Conservation (phyloP, 2,113 vertebrate species). For the Cathartes aura region DNA sequence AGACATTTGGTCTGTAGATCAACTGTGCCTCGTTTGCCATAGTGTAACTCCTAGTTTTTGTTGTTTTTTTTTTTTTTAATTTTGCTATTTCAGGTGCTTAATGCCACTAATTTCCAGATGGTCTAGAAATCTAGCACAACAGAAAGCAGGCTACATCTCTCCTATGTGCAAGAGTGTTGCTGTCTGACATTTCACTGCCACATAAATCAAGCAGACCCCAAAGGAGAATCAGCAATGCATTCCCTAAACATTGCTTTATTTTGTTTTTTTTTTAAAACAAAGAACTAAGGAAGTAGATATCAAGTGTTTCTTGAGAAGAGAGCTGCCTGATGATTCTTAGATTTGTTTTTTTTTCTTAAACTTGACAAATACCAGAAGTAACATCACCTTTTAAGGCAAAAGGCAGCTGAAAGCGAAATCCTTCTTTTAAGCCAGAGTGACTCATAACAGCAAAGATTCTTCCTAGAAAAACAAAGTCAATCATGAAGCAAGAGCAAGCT, state of each 20-base stretch:
- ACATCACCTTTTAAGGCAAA: slow-evolving; percentile 61
- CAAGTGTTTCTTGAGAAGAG: not conserved
- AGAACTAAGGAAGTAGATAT: not conserved
- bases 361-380: slow-evolving; percentile 31
- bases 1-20: not conserved
- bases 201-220: not conserved
- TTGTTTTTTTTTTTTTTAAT: not conserved
- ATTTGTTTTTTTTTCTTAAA: not conserved
- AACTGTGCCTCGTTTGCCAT: not conserved
- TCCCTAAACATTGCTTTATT: not conserved
- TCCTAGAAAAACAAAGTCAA: slow-evolving; percentile 43
- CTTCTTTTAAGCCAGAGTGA: slow-evolving; percentile 48
- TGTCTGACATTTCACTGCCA: not conserved
- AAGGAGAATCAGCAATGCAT: not conserved
- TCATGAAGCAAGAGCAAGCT: not conserved
- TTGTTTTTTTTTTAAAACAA: not conserved
- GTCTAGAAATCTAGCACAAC: not conserved
- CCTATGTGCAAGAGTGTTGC: not conserved
- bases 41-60: not conserved
- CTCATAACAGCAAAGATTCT: slow-evolving; percentile 20
- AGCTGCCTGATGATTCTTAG: not conserved
- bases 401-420: slow-evolving; percentile 40
- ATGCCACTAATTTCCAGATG: not conserved
- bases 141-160: not conserved
- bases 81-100: not conserved